Conservation (phyloP, 2,113 vertebrate genomes). For the Thunnus maccoyii region DNA sequence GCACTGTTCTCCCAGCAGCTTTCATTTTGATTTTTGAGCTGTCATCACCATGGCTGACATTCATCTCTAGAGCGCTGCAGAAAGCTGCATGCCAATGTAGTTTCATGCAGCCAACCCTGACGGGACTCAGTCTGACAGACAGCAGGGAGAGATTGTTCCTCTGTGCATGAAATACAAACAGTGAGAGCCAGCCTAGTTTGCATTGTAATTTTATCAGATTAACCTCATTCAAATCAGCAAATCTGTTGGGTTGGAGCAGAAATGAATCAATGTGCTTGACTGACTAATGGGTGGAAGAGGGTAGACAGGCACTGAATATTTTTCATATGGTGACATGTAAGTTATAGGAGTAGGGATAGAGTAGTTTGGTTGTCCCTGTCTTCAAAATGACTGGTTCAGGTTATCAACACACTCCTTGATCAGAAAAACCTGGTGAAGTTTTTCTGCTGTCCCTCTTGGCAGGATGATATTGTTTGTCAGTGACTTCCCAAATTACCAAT, state of each 20-base stretch:
- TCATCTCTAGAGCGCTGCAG: slow-evolving; percentile 29
- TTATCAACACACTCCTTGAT: too few species aligned
- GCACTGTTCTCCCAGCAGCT: slow-evolving; percentile 12
- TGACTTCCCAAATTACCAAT: not conserved
- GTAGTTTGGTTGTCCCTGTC: too few species aligned
- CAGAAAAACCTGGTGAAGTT: too few species aligned
- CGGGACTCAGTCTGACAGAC: slow-evolving; percentile 29
- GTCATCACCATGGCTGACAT: slow-evolving; percentile 41
- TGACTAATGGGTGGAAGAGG: too few species aligned
- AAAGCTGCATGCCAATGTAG: slow-evolving; percentile 54
- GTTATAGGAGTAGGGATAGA: too few species aligned
- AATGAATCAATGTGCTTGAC: too few species aligned
- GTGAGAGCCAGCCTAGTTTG: slow-evolving; percentile 17
- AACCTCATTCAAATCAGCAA: slow-evolving; percentile 21
- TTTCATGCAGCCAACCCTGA: slow-evolving; percentile 46
- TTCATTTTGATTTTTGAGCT: slow-evolving; percentile 18
- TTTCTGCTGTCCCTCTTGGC: not conserved
- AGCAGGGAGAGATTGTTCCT: slow-evolving; percentile 16
- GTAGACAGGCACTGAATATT: too few species aligned
- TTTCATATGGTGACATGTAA: too few species aligned
- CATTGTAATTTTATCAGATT: slow-evolving; percentile 14
- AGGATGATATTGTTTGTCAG: not conserved
- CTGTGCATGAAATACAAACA: slow-evolving; percentile 33
- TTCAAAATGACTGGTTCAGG: too few species aligned
- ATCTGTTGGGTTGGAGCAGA: not conserved